phyloP scores from a whole-genome alignment of 2,797 vertebrate species.

The Acanthiza pusilla region DNA sequence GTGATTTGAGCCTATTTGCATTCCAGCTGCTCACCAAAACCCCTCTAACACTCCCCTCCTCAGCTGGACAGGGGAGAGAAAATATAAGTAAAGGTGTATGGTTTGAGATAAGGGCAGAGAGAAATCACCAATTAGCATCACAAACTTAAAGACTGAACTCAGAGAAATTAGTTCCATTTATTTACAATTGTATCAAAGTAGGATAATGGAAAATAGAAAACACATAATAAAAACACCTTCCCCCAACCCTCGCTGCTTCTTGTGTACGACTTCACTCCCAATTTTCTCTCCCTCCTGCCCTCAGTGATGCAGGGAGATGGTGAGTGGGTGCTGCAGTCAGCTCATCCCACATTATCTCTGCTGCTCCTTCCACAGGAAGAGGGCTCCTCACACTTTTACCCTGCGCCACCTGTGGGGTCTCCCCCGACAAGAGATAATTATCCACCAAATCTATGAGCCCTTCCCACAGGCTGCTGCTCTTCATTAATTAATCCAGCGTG shows the following conservation, averaged over 20 bases:
- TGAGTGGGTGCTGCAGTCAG: rapidly evolving
- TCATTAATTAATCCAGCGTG: background rate
- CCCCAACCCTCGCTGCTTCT: background rate
- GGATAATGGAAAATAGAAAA: background rate
- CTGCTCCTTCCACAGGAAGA: background rate
- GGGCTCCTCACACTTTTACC: background rate
- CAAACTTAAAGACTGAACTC: background rate
- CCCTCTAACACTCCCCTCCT: background rate
- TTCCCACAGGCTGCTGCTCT: background rate
- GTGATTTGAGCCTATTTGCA: background rate
- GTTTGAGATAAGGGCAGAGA: background rate
- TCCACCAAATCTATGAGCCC: background rate
- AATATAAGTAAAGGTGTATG: background rate
- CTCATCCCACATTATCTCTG: background rate
- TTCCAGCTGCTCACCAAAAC: background rate
- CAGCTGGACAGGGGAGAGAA: background rate
- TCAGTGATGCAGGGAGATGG: rapidly evolving
- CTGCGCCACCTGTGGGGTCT: too few relatives aligned
- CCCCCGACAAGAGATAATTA: background rate
- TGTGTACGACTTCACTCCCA: rapidly evolving
- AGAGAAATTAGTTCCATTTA: background rate
- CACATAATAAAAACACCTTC: background rate
- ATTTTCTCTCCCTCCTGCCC: background rate
- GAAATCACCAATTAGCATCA: background rate
- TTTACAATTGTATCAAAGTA: background rate